Evolutionary conservation across 2,888 invertebrate species (phyloP).

Genomic region (Seira musarum): DNA sequence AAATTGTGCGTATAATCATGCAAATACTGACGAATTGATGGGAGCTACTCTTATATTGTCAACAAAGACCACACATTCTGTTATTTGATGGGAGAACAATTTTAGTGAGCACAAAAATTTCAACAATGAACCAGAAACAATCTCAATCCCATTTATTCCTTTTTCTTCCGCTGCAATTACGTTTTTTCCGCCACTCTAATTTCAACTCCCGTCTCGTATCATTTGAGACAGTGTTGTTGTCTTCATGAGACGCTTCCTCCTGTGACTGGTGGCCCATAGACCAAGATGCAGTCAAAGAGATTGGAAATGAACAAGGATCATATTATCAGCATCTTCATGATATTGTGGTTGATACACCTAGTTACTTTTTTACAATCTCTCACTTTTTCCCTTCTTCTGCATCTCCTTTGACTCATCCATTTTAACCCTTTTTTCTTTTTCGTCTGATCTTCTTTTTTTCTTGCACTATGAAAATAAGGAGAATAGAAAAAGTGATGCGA

Average conservation of each 20-base stretch:
- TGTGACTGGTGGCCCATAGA: constrained; percentile 60
- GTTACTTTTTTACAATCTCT: constrained; percentile 55
- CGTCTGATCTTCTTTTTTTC: constrained; percentile 14
- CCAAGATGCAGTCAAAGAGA: constrained; percentile 60
- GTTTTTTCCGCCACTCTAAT: not conserved
- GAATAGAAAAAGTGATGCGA: not conserved
- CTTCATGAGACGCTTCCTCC: constrained; percentile 1
- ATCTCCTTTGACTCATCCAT: not conserved
- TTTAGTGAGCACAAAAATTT: no score
- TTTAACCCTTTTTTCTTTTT: constrained; percentile 33
- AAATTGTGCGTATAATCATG: no score
- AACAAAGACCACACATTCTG: no score
- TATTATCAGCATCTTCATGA: constrained; percentile 19
- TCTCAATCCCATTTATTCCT: no score
- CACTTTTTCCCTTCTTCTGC: constrained; percentile 22
- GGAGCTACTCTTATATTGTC: no score
- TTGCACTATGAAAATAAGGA: constrained; percentile 18
- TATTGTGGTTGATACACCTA: constrained; percentile 50
- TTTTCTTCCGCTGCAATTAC: not conserved
- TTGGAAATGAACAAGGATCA: constrained; percentile 25
- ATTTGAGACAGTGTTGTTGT: constrained; percentile 43
- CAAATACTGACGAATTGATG: no score
- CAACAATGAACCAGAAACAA: no score
- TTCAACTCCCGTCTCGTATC: constrained; percentile 49
- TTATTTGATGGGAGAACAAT: no score